Percentiles rank a stretch among this genome's conserved stretches.
Conservation (phyloP, 2,888 invertebrate species). For the Tetrapedia diversipes region DNA sequence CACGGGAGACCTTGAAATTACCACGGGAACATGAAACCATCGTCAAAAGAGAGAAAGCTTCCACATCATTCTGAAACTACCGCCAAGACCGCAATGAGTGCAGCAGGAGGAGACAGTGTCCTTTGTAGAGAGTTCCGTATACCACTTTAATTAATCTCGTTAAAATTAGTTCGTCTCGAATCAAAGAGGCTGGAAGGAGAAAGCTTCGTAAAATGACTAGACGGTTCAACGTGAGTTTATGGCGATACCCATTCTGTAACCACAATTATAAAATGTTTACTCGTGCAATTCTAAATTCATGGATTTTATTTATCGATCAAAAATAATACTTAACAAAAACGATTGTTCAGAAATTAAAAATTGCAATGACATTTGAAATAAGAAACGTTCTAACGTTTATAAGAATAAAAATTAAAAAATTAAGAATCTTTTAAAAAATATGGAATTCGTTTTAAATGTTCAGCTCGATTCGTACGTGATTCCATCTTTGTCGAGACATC, state of each 20-base stretch:
- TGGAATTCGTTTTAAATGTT: not conserved
- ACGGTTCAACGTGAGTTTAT: not conserved
- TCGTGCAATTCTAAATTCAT: no score
- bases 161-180: slow-evolving; percentile 36
- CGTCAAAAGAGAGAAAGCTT: slow-evolving; percentile 32
- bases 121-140: slow-evolving; percentile 38
- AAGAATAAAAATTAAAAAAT: not conserved
- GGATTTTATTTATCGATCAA: no score
- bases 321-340: no score
- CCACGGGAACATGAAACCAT: slow-evolving; percentile 20
- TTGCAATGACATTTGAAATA: no score
- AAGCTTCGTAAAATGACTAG: not conserved
- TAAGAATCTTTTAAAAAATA: not conserved
- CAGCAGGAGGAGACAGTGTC: slow-evolving; percentile 27
- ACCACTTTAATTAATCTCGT: slow-evolving; percentile 50
- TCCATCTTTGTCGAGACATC: slow-evolving; percentile 31
- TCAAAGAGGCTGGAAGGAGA: not conserved
- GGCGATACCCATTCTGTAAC: no score
- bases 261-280: no score
- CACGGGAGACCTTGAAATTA: slow-evolving; percentile 29
- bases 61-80: slow-evolving; percentile 43
- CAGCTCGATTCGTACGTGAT: not conserved
- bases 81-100: slow-evolving; percentile 35
- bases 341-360: not conserved
- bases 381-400: not conserved